These are phyloP conservation scores for Phrynocephalus vlangalii DNA, from an alignment of 2,797 vertebrate species.

Conservation along the genomic window DNA sequence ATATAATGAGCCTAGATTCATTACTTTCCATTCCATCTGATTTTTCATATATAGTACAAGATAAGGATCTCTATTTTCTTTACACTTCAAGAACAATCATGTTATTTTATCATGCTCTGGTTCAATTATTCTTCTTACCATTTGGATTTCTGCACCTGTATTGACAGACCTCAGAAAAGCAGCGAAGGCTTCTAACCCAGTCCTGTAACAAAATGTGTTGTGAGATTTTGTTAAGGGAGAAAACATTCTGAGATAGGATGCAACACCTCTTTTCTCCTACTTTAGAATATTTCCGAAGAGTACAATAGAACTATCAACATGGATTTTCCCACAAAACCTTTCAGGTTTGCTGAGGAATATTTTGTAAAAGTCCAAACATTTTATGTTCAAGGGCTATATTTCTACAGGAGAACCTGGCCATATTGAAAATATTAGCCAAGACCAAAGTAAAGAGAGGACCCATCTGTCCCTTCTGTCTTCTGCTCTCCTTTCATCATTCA, in stretches of 20 bases:
- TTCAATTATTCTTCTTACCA: conserved; percentile 68
- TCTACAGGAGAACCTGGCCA: background rate
- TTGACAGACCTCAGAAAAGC: conserved; percentile 61
- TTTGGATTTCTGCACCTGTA: conserved; percentile 74
- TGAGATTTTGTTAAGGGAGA: conserved; percentile 28
- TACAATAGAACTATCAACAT: background rate
- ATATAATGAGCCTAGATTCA: background rate
- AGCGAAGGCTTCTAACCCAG: conserved; percentile 44
- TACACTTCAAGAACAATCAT: background rate
- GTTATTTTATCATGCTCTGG: background rate
- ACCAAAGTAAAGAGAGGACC: background rate
- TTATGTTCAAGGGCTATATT: background rate
- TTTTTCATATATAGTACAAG: background rate
- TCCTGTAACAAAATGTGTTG: conserved; percentile 70
- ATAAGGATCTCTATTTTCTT: background rate
- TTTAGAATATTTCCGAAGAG: background rate
- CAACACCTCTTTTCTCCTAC: background rate
- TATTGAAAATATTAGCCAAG: background rate
- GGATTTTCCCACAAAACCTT: background rate
- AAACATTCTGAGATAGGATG: background rate
- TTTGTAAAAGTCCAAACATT: no score
- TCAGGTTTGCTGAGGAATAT: background rate
- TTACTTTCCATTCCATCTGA: background rate
- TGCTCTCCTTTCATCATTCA: background rate
- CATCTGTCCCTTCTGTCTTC: background rate